Evolutionary conservation across 2,797 vertebrate species (phyloP).

Genomic region (Myripristis jacobus): DNA sequence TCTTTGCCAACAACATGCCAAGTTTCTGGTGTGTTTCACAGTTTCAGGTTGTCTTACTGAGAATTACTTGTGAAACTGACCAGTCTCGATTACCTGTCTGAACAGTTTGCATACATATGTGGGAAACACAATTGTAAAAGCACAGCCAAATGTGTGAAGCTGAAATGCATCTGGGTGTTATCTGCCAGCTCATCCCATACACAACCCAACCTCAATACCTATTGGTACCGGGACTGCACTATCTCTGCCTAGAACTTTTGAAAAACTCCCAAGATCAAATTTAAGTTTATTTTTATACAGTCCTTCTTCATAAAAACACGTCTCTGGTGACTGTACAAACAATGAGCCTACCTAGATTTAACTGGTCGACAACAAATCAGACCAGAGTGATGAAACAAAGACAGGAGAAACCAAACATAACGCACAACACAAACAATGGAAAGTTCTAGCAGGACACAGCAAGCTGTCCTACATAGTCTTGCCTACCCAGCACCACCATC

Average conservation of each 20-base stretch:
- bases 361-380: too few species aligned
- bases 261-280: background rate
- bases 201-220: background rate
- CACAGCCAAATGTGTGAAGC: background rate
- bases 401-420: too few species aligned
- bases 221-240: background rate
- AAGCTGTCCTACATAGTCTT: too few species aligned
- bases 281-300: too few species aligned
- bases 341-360: too few species aligned
- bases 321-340: too few species aligned
- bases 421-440: too few species aligned
- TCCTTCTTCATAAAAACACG: too few species aligned
- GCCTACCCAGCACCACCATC: too few species aligned
- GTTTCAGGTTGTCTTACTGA: background rate
- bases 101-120: constrained; percentile 17
- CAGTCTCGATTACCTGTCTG: constrained; percentile 11
- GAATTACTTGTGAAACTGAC: constrained; percentile 27
- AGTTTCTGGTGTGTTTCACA: constrained; percentile 9
- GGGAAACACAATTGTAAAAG: background rate
- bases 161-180: background rate
- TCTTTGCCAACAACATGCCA: background rate
- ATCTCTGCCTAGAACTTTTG: background rate
- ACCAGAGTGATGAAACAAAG: too few species aligned
- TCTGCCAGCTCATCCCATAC: constrained; percentile 1
- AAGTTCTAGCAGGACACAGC: too few species aligned